phyloP scores from a whole-genome alignment of 1,140 invertebrate species.

The Penaeus indicus region DNA sequence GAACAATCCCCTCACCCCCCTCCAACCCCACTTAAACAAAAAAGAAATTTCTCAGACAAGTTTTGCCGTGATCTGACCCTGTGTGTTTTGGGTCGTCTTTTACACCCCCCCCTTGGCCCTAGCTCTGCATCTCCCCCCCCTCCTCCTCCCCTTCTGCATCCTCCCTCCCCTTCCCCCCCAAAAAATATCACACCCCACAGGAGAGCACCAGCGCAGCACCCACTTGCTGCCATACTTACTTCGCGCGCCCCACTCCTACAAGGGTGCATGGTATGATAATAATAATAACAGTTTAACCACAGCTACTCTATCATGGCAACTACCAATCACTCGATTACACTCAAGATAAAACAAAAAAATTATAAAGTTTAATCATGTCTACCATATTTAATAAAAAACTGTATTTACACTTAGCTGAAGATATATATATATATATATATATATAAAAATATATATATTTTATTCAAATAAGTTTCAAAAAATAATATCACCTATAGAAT shows the following conservation, averaged over 20 bases:
- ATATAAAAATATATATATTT: conserved; percentile 27
- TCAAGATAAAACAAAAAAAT: conserved; percentile 42
- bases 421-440: conserved; percentile 22
- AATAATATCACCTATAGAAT: conserved; percentile 41
- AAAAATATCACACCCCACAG: conserved; percentile 44
- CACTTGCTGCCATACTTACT: conserved; percentile 57
- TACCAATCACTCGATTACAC: conserved; percentile 60
- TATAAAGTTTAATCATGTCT: background rate
- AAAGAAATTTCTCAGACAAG: conserved; percentile 32
- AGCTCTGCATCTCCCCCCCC: background rate
- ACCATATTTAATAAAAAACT: conserved; percentile 13
- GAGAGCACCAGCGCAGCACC: conserved; percentile 51
- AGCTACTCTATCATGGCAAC: conserved; percentile 55
- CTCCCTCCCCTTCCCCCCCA: conserved; percentile 32
- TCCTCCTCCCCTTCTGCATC: conserved; percentile 15
- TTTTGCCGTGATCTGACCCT: conserved; percentile 37
- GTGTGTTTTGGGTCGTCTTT: conserved; percentile 27
- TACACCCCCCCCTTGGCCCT: background rate
- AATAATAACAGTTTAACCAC: conserved; percentile 62
- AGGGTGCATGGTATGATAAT: conserved; percentile 63
- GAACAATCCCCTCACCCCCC: no score
- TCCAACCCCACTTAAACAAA: background rate
- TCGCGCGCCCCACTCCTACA: conserved; percentile 59
- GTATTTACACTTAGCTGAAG: conserved; percentile 32
- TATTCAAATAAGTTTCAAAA: conserved; percentile 44